A percentile compares a stretch with the other conserved stretches of the same genome.
Evolutionary conservation across 2,113 vertebrate species (phyloP).

Genomic region (Beaufortia kweichowensis): DNA sequence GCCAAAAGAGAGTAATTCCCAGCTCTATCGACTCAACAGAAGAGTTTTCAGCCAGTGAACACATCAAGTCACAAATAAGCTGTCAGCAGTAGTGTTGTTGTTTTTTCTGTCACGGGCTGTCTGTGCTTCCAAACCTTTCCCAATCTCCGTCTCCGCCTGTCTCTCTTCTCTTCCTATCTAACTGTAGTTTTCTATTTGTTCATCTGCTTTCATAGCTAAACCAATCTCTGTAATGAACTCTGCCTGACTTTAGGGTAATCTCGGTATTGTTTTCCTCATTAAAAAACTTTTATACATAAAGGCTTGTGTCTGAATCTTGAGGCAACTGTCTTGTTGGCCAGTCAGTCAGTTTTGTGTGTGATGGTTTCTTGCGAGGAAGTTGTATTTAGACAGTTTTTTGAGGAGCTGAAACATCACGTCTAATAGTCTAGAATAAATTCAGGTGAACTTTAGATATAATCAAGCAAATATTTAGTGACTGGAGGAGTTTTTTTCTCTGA

Average conservation of each 20-base stretch:
- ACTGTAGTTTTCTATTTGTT: conserved; percentile 10
- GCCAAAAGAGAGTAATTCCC: conserved; percentile 65
- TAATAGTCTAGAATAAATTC: too few species aligned
- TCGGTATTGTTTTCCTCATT: neutral
- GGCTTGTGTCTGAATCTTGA: too few species aligned
- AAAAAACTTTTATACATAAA: neutral
- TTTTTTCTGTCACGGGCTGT: conserved; percentile 46
- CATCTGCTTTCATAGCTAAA: neutral
- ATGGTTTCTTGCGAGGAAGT: too few species aligned
- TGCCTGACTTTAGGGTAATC: neutral
- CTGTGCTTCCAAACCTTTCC: conserved; percentile 52
- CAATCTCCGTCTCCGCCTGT: conserved; percentile 43
- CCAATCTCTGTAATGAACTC: neutral
- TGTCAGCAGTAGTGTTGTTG: conserved; percentile 63
- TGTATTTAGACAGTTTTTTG: too few species aligned
- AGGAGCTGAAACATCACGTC: too few species aligned
- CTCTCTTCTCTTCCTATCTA: conserved; percentile 20
- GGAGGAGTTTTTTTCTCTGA: too few species aligned
- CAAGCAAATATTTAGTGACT: too few species aligned
- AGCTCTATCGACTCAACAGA: conserved; percentile 59
- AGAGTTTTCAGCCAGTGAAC: conserved; percentile 57
- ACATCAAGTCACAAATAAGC: conserved; percentile 55
- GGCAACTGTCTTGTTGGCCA: too few species aligned
- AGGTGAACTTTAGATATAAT: too few species aligned
- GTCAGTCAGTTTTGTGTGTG: too few species aligned